Base-by-base conservation (phyloP, 1,140 invertebrate species). In the Temnothorax nylanderi region DNA sequence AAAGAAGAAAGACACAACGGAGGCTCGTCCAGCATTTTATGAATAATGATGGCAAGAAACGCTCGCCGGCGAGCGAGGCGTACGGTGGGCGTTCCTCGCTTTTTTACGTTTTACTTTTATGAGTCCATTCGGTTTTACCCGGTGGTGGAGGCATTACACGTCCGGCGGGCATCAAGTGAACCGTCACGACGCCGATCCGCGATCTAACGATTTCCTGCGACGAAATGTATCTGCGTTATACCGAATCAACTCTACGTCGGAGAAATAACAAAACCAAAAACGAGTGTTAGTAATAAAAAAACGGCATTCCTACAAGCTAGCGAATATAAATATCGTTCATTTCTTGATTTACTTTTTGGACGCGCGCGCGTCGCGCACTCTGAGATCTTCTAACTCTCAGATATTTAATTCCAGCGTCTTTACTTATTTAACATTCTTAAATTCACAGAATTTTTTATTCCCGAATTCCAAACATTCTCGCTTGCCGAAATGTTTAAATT, bases 41-140 rank as follows among this genome's bases (percentile, higher is more conserved):
- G 93, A 93, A 93, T 93, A 92, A 93, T 93, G 89, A 92, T 92
- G 64, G 84, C 89, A 91, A 91, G 90, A 91, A 91, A 91, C 69
- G 86, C 82, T 91, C 34, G 81, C 80, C 76, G 64, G 81, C 69
- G 62, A 80, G 72, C 71, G 44, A 81, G 47, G 62, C 76, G 78
- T 88, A 82, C 78, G 76, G 85, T 92, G 87, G 90, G 91, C 87
- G 88, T 91, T 92, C 81, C 87, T 71, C 85, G 44, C 75, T 90
- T 91, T 89, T 89, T 87, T 92, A 74, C 76, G 65, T 86, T 87
- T 88, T 72, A 78, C 77, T 92, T 90, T 92, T 90, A 90, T 86
- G 85, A 90, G 67, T 86, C 90, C 85, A 80, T 90, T 89, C 77
- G 54, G 89, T 77, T 77, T 85, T 62, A 72, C 44, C 54, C 72